Evolutionary conservation across 1,140 invertebrate genomes (phyloP), one percentile per base, ranked within the genome.

Genomic region (Zeugodacus cucurbitae): DNA sequence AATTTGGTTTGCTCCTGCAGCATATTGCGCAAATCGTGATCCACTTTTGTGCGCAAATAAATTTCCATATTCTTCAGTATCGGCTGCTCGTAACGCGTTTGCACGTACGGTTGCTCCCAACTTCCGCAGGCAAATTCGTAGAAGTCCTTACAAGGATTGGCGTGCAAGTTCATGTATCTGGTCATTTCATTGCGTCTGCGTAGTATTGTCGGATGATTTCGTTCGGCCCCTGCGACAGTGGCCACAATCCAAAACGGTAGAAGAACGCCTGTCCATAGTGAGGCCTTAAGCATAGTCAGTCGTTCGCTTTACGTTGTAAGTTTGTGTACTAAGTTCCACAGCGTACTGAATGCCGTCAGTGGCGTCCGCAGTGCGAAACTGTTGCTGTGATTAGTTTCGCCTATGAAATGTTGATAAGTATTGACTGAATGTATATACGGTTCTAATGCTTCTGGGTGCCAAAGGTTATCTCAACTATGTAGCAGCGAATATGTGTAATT

Each of bases 131-230:
- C 92, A 87, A 89, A 93, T 17, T 97, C 95, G 93, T 98, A 98
- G 92, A 99, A 99, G 93, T 99, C 97, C 1, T 96, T 94, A 92
- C 98, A 99, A 0, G 98, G 98, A 94, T 98, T 95, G 0, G 95
- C 95, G 32, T 91, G 94, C 1, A 91, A 93, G 91, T 98, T 97
- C 96, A 98, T 97, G 90, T 96, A 96, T 89, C 95, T 94, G 88
- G 94, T 94, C 96, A 97, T 96, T 95, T 95, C 89, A 94, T 94
- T 57, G 57, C 85, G 87, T 86, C 70, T 89, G 6, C 59, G 74
- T n/a, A 41, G 5, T 41, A n/a, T 41, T 78, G 37, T 78, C 29
- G 70, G 70, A 41, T 78, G 17, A 48, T 48, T 82, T 11, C 41
- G 74, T 29, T 82, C 44, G 26, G 11, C n/a, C 1, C 26, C 74